Conservation (phyloP, 2,797 vertebrate genomes). For the Tadarida brasiliensis region DNA sequence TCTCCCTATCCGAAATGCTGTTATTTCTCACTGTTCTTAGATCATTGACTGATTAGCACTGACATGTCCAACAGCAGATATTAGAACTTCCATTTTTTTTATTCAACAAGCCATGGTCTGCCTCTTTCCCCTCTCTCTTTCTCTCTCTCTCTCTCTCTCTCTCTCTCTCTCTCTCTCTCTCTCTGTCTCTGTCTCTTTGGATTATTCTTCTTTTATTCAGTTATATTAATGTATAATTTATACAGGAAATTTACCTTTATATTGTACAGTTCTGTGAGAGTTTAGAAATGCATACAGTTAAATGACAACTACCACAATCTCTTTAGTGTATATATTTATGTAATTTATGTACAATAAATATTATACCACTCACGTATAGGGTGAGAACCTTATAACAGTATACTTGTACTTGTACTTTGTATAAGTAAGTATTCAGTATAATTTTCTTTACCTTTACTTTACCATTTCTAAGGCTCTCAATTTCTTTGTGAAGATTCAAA, state of each 20-base stretch:
- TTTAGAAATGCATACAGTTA: background rate
- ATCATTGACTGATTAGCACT: background rate
- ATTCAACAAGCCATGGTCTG: background rate
- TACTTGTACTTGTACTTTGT: too few species aligned
- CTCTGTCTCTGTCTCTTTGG: background rate
- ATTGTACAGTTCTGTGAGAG: background rate
- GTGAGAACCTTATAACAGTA: background rate
- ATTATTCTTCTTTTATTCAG: background rate
- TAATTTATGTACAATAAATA: background rate
- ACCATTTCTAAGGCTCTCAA: background rate
- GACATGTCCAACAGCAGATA: background rate
- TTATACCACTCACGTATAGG: background rate
- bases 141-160: rapidly evolving
- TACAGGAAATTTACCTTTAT: background rate
- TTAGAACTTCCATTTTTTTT: background rate
- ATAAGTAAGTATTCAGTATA: background rate
- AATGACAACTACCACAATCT: background rate
- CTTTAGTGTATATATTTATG: background rate
- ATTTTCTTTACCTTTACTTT: background rate
- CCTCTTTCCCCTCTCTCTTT: background rate
- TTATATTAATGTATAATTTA: background rate
- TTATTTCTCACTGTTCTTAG: background rate
- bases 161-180: too few species aligned
- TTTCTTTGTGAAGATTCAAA: background rate
- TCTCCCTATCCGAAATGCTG: background rate